Percentiles rank a stretch among this genome's conserved stretches.
phyloP scores from a whole-genome alignment of 1,140 invertebrate genomes.

The Bilobella aurantiaca region DNA sequence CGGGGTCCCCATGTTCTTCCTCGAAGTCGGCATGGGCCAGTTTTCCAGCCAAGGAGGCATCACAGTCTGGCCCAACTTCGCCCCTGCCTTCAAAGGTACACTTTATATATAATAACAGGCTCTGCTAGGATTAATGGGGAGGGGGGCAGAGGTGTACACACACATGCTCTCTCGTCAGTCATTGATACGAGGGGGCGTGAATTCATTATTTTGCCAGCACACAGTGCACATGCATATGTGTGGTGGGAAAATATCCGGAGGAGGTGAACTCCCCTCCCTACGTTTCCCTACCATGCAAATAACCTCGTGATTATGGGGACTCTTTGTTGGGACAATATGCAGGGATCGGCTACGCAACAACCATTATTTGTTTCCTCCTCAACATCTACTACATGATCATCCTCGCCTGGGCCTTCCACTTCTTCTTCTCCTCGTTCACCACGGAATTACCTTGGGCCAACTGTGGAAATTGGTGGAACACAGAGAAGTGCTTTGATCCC shows the following conservation, averaged over 20 bases:
- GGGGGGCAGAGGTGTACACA: no score
- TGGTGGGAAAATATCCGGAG: no score
- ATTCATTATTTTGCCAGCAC: no score
- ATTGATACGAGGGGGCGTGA: no score
- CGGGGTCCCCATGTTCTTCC: slow-evolving; percentile 51
- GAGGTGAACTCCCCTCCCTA: no score
- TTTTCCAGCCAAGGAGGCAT: slow-evolving; percentile 43
- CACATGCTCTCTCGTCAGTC: no score
- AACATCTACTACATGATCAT: slow-evolving; percentile 50
- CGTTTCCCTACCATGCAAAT: no score
- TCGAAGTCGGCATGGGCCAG: slow-evolving; percentile 49
- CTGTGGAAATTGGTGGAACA: slow-evolving; percentile 47
- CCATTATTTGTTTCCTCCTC: slow-evolving; percentile 50
- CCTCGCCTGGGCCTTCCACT: slow-evolving; percentile 50
- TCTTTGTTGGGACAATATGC: no score
- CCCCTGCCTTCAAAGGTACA: slow-evolving; percentile 44
- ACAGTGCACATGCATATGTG: no score
- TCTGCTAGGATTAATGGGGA: no score
- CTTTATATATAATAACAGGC: no score
- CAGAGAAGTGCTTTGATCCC: slow-evolving; percentile 36
- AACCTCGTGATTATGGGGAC: no score
- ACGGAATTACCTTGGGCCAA: slow-evolving; percentile 47
- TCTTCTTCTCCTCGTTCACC: slow-evolving; percentile 48
- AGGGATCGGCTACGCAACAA: slow-evolving; percentile 50
- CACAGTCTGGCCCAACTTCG: slow-evolving; percentile 43